phyloP scores from a whole-genome alignment of 2,888 invertebrate genomes.

The Molanna angustata region DNA sequence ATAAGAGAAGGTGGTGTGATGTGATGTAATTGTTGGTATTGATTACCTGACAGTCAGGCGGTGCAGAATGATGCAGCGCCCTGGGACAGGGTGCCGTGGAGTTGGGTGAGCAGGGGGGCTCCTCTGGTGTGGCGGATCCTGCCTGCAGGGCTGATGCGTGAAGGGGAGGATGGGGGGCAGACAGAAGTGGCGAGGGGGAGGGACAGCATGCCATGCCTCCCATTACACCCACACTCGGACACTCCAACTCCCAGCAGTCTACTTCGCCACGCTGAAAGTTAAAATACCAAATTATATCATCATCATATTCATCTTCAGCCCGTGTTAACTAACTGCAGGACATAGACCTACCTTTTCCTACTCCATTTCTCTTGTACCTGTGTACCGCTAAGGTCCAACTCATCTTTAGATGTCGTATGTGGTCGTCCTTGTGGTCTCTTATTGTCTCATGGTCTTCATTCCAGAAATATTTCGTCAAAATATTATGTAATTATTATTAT shows the following conservation, averaged over 20 bases:
- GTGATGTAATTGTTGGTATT: constrained; percentile 8
- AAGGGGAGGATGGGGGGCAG: constrained; percentile 43
- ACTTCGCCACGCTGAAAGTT: constrained; percentile 76
- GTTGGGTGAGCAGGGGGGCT: constrained; percentile 39
- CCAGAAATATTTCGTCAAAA: too few species aligned
- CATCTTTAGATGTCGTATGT: too few species aligned
- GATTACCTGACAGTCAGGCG: constrained; percentile 72
- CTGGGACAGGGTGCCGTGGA: constrained; percentile 59
- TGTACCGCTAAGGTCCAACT: too few species aligned
- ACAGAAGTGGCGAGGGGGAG: constrained; percentile 57
- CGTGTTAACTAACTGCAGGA: too few species aligned
- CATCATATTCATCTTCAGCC: too few species aligned
- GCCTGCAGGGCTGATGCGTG: constrained; percentile 47
- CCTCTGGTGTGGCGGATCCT: constrained; percentile 37
- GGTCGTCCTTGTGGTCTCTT: too few species aligned
- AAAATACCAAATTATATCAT: too few species aligned
- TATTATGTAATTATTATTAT: too few species aligned
- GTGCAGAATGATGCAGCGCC: constrained; percentile 63
- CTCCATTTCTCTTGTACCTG: too few species aligned
- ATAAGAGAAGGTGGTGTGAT: constrained; percentile 12
- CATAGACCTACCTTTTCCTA: too few species aligned
- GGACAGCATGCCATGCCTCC: constrained; percentile 60
- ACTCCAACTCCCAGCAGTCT: constrained; percentile 86
- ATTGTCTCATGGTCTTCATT: too few species aligned
- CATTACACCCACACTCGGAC: constrained; percentile 59